phyloP scores from a whole-genome alignment of 2,113 vertebrate genomes.

The Salvator merianae region DNA sequence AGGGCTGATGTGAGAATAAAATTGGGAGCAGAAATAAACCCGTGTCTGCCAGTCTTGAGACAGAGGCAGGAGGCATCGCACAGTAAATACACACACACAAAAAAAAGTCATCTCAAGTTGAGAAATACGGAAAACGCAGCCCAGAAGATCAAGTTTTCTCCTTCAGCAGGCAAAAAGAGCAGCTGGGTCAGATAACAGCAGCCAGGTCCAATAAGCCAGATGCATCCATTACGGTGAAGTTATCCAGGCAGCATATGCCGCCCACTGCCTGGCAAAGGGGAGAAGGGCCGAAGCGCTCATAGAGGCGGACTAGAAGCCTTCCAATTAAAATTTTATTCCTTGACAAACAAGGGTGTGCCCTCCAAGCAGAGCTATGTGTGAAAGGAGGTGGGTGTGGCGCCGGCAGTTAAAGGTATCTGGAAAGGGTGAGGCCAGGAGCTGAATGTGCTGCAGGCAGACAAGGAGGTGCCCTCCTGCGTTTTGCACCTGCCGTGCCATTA shows the following conservation, averaged over 20 bases:
- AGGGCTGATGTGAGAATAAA: too few relatives aligned
- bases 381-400: slow-evolving; percentile 29
- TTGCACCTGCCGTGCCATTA: slow-evolving; percentile 35
- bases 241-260: not conserved
- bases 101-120: too few relatives aligned
- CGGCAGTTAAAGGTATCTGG: slow-evolving; percentile 21
- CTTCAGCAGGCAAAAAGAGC: too few relatives aligned
- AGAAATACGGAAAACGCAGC: too few relatives aligned
- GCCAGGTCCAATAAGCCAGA: too few relatives aligned
- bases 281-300: not conserved
- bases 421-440: slow-evolving; percentile 33
- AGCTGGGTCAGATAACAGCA: too few relatives aligned
- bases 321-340: slow-evolving; percentile 20
- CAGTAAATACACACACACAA: too few relatives aligned
- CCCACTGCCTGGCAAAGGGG: not conserved
- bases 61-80: too few relatives aligned
- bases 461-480: slow-evolving; percentile 20
- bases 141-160: too few relatives aligned
- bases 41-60: too few relatives aligned
- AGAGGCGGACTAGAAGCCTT: not conserved
- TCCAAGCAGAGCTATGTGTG: not conserved
- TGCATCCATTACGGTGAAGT: not conserved
- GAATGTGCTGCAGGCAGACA: not conserved
- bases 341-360: slow-evolving; percentile 53
- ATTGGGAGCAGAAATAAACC: too few relatives aligned